These are phyloP conservation scores for Cathartes aura DNA, from an alignment of 2,113 vertebrate genomes.

Conservation along the genomic window DNA sequence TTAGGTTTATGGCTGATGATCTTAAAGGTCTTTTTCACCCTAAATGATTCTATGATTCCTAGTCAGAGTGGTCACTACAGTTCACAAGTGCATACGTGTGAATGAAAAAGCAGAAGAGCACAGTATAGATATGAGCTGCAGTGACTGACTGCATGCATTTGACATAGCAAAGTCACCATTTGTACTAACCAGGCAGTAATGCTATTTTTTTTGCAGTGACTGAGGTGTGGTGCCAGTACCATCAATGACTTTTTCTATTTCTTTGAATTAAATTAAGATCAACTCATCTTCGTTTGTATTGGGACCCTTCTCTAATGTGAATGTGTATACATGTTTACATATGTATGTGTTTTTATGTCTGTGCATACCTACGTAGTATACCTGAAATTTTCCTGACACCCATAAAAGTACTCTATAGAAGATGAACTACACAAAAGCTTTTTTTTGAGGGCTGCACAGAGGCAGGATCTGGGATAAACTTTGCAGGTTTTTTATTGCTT, in stretches of 20 bases:
- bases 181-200: not conserved
- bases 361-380: not conserved
- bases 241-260: not conserved
- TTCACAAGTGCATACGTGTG: too few species aligned
- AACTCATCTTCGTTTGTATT: too few species aligned
- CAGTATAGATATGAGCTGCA: not conserved
- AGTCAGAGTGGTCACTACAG: not conserved
- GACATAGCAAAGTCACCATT: not conserved
- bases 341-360: not conserved
- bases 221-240: not conserved
- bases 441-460: not conserved
- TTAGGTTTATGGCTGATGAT: not conserved
- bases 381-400: not conserved
- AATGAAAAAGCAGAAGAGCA: not conserved
- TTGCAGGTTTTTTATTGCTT: not conserved
- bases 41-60: not conserved
- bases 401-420: not conserved
- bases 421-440: fast-evolving
- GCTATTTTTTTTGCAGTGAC: not conserved
- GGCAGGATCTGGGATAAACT: not conserved
- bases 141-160: not conserved
- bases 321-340: too few species aligned
- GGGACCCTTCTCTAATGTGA: not conserved
- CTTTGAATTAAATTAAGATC: not conserved
- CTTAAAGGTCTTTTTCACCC: not conserved